Conservation (phyloP, 2,797 vertebrate genomes). For the Oreochromis grahami region DNA sequence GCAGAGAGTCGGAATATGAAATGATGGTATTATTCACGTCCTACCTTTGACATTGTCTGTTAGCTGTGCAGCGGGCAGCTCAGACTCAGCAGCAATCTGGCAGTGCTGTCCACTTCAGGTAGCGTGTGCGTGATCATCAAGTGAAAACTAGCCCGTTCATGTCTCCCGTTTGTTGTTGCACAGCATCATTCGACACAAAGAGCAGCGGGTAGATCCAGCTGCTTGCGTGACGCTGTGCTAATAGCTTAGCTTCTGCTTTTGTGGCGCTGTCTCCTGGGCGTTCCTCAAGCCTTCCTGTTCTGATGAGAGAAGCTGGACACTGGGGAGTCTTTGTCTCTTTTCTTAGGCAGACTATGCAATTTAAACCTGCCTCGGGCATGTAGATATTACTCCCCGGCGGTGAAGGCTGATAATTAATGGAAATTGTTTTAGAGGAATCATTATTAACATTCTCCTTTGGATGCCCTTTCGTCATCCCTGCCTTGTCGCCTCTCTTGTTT, state of each 20-base stretch:
- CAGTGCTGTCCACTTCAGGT: slow-evolving; percentile 1
- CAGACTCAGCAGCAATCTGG: slow-evolving; percentile 22
- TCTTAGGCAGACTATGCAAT: slow-evolving; percentile 79
- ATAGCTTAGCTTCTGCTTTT: slow-evolving; percentile 61
- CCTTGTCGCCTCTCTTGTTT: slow-evolving; percentile 51
- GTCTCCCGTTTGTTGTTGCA: slow-evolving; percentile 8
- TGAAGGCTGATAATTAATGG: slow-evolving; percentile 81
- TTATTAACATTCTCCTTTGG: slow-evolving; percentile 84
- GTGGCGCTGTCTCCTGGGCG: slow-evolving; percentile 64
- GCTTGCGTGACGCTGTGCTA: slow-evolving; percentile 35
- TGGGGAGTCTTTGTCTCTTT: slow-evolving; percentile 70
- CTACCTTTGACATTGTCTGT: slow-evolving; percentile 75
- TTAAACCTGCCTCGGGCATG: slow-evolving; percentile 82
- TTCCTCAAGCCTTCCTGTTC: slow-evolving; percentile 62
- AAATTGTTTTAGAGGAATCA: slow-evolving; percentile 84
- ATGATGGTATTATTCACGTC: slow-evolving; percentile 72
- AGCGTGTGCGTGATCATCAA: background rate
- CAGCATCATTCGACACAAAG: slow-evolving; percentile 23
- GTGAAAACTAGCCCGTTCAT: background rate
- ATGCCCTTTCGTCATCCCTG: slow-evolving; percentile 79
- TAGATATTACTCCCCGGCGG: slow-evolving; percentile 80
- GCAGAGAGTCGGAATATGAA: slow-evolving; percentile 77
- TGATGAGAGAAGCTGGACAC: slow-evolving; percentile 76
- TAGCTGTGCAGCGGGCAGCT: slow-evolving; percentile 30
- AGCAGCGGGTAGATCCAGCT: slow-evolving; percentile 8